Evolutionary conservation across 2,113 vertebrate species (phyloP).

Genomic region (Hypomesus transpacificus): DNA sequence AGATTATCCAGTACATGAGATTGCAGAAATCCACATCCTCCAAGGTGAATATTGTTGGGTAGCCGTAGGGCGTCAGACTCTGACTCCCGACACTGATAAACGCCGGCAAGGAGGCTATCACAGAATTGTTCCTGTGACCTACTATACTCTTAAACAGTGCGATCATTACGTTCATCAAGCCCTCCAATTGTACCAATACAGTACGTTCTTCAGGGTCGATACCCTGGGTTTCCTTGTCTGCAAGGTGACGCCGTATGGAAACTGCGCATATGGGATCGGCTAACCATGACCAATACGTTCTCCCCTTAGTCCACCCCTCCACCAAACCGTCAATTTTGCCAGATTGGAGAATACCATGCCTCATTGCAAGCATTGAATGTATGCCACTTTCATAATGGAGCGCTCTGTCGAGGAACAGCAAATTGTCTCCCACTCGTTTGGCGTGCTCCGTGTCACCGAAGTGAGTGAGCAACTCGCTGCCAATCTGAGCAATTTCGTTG

Average conservation of each 20-base stretch:
- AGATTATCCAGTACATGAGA: background rate
- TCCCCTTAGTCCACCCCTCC: background rate
- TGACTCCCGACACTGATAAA: background rate
- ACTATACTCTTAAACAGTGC: background rate
- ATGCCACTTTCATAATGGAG: background rate
- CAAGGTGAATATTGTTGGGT: background rate
- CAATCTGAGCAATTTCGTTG: background rate
- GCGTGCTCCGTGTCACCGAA: background rate
- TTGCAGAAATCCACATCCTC: no score
- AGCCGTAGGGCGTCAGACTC: background rate
- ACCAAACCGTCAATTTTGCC: background rate
- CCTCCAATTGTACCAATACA: background rate
- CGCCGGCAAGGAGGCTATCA: background rate
- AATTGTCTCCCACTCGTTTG: background rate
- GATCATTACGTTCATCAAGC: background rate
- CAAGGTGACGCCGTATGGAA: background rate
- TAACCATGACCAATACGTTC: background rate
- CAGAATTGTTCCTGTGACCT: background rate
- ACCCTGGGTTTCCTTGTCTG: background rate
- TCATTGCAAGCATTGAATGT: background rate
- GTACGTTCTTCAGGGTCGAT: background rate
- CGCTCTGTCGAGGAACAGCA: background rate
- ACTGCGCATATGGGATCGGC: background rate
- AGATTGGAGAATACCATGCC: fast-evolving
- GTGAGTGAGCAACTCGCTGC: background rate